Evolutionary conservation across 2,797 vertebrate species (phyloP).

Genomic region (Enteromius viviparus): DNA sequence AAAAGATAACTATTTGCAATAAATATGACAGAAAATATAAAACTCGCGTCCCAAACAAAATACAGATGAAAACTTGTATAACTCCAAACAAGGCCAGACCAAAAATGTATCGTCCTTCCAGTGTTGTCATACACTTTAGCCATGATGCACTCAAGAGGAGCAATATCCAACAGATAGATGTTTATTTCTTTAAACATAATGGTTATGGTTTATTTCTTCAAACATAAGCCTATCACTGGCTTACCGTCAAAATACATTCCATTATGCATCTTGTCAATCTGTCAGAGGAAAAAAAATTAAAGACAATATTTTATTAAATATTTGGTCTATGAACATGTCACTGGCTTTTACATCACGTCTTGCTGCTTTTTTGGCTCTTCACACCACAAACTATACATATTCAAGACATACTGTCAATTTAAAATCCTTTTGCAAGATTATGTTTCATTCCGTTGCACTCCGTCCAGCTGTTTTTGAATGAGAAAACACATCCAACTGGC

Average conservation of each 20-base stretch:
- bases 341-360: conserved; percentile 14
- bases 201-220: neutral
- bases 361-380: neutral
- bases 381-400: neutral
- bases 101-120: neutral
- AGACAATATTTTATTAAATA: neutral
- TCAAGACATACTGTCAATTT: conserved; percentile 8
- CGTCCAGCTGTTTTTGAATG: conserved; percentile 34
- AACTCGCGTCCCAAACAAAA: neutral
- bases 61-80: too few relatives aligned
- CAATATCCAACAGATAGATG: neutral
- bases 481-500: conserved; percentile 29
- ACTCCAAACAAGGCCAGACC: neutral
- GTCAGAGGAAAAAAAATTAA: neutral
- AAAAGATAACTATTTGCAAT: neutral
- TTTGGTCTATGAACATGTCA: conserved; percentile 8
- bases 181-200: neutral
- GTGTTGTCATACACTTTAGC: neutral
- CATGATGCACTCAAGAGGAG: neutral
- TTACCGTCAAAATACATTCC: neutral
- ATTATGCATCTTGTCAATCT: neutral
- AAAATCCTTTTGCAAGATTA: neutral
- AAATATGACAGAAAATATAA: neutral
- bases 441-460: conserved; percentile 24
- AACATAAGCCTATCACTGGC: neutral